phyloP scores from a whole-genome alignment of 2,113 vertebrate species.

The Bettongia penicillata region DNA sequence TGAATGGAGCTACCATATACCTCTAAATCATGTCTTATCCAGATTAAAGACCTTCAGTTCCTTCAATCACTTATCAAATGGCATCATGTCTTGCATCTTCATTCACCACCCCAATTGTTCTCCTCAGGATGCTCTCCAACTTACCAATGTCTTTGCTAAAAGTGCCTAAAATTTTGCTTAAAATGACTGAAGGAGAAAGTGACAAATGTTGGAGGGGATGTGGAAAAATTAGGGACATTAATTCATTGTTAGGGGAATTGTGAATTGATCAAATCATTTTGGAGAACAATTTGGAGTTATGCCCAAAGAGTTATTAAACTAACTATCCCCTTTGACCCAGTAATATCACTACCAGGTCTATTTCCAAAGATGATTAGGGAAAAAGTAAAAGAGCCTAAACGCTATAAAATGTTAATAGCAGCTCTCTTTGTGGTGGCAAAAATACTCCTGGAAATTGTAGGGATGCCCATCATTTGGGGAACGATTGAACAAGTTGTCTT shows the following conservation, averaged over 20 bases:
- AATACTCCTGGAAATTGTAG: neutral
- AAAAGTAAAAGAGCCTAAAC: neutral
- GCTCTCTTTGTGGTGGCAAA: too few relatives aligned
- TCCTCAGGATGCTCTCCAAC: neutral
- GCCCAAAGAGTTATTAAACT: neutral
- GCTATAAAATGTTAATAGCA: too few relatives aligned
- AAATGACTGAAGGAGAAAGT: neutral
- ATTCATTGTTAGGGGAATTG: neutral
- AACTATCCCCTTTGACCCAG: neutral
- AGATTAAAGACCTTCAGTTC: neutral
- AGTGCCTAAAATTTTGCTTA: neutral
- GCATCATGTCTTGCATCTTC: neutral
- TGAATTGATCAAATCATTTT: too few relatives aligned
- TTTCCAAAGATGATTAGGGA: neutral
- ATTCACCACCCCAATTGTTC: neutral
- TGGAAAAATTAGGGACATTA: neutral
- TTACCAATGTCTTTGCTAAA: neutral
- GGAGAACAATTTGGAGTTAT: too few relatives aligned
- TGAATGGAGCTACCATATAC: neutral
- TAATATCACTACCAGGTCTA: neutral
- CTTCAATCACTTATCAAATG: neutral
- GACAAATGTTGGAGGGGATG: neutral
- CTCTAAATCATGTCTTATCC: neutral
- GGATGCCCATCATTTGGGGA: neutral
- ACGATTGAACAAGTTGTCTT: neutral